Evolutionary conservation across 1,140 invertebrate species (phyloP).

Genomic region (Ladona fulva): DNA sequence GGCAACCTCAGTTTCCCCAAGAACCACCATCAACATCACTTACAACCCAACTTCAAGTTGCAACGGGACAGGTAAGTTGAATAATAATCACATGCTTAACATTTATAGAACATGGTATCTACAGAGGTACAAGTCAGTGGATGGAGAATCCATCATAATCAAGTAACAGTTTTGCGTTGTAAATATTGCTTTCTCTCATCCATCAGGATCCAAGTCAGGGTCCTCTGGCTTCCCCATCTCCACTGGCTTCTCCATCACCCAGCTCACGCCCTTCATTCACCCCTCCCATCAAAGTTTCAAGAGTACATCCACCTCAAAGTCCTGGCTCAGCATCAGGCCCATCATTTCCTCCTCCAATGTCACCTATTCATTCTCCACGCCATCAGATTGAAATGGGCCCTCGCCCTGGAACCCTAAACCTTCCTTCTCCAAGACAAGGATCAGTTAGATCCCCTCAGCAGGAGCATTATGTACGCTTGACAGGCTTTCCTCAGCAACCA

Average conservation of each 20-base stretch:
- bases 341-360: constrained; percentile 20
- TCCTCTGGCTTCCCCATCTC: constrained; percentile 29
- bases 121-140: too few species aligned
- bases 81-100: too few species aligned
- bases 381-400: constrained; percentile 10
- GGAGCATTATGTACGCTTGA: constrained; percentile 29
- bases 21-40: constrained; percentile 31
- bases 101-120: too few species aligned
- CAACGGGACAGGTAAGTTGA: constrained; percentile 29
- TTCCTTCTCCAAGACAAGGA: background rate
- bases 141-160: too few species aligned
- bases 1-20: constrained; percentile 31
- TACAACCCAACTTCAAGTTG: constrained; percentile 46
- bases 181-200: constrained; percentile 21
- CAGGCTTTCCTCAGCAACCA: constrained; percentile 22
- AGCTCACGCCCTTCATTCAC: constrained; percentile 38
- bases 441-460: background rate
- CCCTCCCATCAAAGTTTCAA: constrained; percentile 39
- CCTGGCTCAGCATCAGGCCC: constrained; percentile 29
- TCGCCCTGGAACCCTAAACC: background rate
- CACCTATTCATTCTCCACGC: constrained; percentile 28
- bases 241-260: constrained; percentile 40
- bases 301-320: constrained; percentile 36
- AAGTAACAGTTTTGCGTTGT: constrained; percentile 21
- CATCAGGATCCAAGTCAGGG: constrained; percentile 30